Evolutionary conservation across 2,888 invertebrate species (phyloP).

Genomic region (Chydorus sphaericus): DNA sequence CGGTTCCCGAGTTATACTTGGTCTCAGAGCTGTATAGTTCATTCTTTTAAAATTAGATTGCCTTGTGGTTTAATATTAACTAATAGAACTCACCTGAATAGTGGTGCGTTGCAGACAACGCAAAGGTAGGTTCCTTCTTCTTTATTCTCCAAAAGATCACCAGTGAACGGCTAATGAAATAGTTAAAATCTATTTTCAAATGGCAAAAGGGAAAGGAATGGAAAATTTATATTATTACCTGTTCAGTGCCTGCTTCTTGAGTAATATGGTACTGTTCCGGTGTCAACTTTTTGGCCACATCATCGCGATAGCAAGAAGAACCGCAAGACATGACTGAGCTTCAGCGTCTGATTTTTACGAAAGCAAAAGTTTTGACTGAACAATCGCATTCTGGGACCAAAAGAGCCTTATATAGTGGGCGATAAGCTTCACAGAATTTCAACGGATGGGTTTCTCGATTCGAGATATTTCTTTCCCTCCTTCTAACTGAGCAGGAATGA

Average conservation of each 20-base stretch:
- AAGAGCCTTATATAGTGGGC: no score
- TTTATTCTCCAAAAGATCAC: conserved; percentile 31
- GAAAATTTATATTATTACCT: background rate
- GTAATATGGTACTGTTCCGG: conserved; percentile 11
- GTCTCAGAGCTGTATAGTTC: conserved; percentile 28
- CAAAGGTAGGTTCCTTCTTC: conserved; percentile 35
- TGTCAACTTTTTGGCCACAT: conserved; percentile 3
- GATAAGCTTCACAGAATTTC: no score
- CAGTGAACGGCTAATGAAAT: conserved; percentile 26
- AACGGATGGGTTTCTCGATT: no score
- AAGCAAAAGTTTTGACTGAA: no score
- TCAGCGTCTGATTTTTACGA: no score
- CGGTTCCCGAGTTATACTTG: conserved; percentile 37
- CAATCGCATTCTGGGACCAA: no score
- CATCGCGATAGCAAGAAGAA: background rate
- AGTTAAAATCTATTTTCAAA: background rate
- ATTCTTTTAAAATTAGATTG: background rate
- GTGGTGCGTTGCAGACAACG: conserved; percentile 31
- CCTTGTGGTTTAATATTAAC: conserved; percentile 20
- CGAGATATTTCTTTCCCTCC: no score
- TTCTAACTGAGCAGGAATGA: no score
- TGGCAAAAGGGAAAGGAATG: background rate
- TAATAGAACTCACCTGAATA: conserved; percentile 28
- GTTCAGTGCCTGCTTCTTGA: conserved; percentile 9
- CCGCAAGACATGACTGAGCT: background rate